Evolutionary conservation across 2,113 vertebrate species (phyloP), one percentile per base, ranked within the genome.

Genomic region (Phrynocephalus versicolor): DNA sequence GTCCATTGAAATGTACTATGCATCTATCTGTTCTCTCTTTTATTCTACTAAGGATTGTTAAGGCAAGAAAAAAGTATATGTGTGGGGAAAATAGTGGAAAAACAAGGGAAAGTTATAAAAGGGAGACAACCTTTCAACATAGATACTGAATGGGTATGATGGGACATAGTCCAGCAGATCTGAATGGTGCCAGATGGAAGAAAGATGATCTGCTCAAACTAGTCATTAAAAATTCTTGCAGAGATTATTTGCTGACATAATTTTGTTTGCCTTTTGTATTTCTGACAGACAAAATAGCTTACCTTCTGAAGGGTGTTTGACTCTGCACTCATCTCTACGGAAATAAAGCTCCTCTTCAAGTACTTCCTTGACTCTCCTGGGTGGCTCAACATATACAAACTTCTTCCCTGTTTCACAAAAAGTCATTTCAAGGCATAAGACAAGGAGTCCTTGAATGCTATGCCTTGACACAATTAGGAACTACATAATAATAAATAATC

Each of bases 301-400:
- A 97, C 96, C 96, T 96, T 95, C 69, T 88, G 94, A 86, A 80
- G 93, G 87, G 15, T 91, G 93, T 89, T 90, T 95, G 87, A 94
- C 0, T 21, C 76, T 75, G 72, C 92, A 91, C 8, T 92, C 95
- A 84, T 96, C 96, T 84, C 91, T 92, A 85, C 41, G 86, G 57
- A 97, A 93, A 85, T 79, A 91, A 82, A 94, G 90, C 41, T 97
- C 95, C 84, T 97, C 96, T 87, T 96, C 92, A 3, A 95, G 92
- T 21, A 97, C 94, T 90, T 96, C 95, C 86, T 95, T 96, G 89
- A 97, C 94, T 92, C 95, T 94, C 86, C 89, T 95, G 79, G 94
- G 87, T 45, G 95, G 95, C 25, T 96, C 96, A 74, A 95, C 96
- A 81, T 95, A 94, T 0, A 93, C 84, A 85, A 88, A 91, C 81